Percentiles rank a stretch among this genome's conserved stretches.
phyloP scores from a whole-genome alignment of 2,113 vertebrate genomes.

The Leptosomus discolor region DNA sequence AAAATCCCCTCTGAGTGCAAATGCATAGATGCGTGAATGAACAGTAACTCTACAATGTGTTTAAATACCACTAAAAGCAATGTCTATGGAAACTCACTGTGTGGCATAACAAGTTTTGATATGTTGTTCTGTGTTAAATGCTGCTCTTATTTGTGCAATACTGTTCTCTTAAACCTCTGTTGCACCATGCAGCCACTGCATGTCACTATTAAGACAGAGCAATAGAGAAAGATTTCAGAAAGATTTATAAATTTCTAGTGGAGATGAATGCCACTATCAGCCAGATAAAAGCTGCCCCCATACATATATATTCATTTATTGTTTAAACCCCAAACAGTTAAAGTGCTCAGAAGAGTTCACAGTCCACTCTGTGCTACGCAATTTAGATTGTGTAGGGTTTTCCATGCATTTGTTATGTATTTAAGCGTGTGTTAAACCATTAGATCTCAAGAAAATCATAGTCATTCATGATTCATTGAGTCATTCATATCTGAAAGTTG shows the following conservation, averaged over 20 bases:
- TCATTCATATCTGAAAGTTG: slow-evolving; percentile 71
- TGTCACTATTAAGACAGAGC: slow-evolving; percentile 37
- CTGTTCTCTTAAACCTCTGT: not conserved
- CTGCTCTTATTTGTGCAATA: not conserved
- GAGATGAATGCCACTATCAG: not conserved
- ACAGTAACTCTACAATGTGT: not conserved
- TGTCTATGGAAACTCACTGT: not conserved
- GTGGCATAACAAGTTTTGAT: not conserved
- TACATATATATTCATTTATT: not conserved
- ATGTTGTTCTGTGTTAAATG: not conserved
- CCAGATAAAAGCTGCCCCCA: not conserved
- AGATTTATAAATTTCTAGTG: slow-evolving; percentile 7
- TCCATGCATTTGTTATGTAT: slow-evolving; percentile 54
- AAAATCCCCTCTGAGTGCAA: not conserved
- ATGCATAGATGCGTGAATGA: not conserved
- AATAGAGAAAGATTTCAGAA: slow-evolving; percentile 11
- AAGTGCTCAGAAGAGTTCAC: slow-evolving; percentile 3
- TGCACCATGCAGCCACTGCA: slow-evolving; percentile 12
- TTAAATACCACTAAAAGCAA: not conserved
- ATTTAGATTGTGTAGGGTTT: slow-evolving; percentile 23
- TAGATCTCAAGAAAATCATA: slow-evolving; percentile 63
- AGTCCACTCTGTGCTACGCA: not conserved
- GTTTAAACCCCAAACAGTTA: slow-evolving; percentile 22
- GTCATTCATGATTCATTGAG: slow-evolving; percentile 73
- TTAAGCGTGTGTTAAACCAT: slow-evolving; percentile 69